These are phyloP conservation scores for Picathartes gymnocephalus DNA, from an alignment of 2,113 vertebrate species.

Conservation along the genomic window DNA sequence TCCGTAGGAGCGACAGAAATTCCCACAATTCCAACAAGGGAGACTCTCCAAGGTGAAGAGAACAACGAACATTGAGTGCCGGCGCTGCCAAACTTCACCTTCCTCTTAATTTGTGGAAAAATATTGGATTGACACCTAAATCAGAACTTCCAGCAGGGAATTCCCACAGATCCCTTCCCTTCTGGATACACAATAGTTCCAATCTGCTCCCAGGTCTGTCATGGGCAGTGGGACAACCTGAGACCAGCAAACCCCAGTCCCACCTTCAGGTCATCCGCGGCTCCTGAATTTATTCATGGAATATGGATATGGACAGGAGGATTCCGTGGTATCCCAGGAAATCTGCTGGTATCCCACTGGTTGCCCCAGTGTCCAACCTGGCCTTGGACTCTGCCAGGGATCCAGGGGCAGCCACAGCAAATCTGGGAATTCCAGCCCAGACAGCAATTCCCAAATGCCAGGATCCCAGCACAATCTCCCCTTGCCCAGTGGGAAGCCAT, in stretches of 20 bases:
- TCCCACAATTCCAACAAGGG: neutral
- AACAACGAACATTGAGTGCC: accelerated
- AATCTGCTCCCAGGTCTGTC: neutral
- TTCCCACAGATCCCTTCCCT: neutral
- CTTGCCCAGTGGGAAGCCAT: neutral
- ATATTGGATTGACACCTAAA: accelerated
- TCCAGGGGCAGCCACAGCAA: neutral
- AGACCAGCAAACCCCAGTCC: neutral
- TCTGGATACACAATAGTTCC: accelerated
- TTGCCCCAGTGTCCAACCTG: accelerated
- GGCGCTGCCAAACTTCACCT: accelerated
- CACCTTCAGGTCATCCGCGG: accelerated
- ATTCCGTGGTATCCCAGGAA: neutral
- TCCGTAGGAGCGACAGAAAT: neutral
- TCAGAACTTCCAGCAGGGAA: neutral
- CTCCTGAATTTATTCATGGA: neutral
- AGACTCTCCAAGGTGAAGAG: neutral
- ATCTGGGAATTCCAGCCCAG: neutral
- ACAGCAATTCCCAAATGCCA: neutral
- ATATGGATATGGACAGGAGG: neutral
- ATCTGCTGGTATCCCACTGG: neutral
- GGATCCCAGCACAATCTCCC: neutral
- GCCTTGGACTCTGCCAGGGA: accelerated
- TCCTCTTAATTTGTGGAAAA: neutral
- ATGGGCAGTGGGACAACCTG: accelerated